Base-by-base conservation (phyloP, 37 sponge, comb jelly and placozoan genomes). In the Chondrilla cf. caribensis region DNA sequence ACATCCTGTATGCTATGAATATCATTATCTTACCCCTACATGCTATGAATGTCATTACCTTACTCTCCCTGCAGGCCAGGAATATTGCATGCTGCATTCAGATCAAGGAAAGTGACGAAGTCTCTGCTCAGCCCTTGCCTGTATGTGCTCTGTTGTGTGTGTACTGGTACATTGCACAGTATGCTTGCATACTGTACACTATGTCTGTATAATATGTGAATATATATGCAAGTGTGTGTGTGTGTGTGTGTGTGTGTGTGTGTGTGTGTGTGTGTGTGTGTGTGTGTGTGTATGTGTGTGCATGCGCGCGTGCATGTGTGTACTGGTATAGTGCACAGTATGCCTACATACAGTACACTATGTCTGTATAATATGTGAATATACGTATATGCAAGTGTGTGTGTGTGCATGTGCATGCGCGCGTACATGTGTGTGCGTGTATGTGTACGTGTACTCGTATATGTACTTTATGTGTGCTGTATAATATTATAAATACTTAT, bases 41-140 rank as follows among this genome's bases (percentile, higher is more conserved):
- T n/a, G n/a, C n/a, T n/a, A n/a, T n/a, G n/a, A n/a, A n/a, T n/a
- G n/a, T n/a, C n/a, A n/a, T 17, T 31, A 37, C 65, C 17, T 58
- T 26, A 38, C 81, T 80, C 3, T 26, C 26, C 39, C 47, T 14
- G 0, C 71, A 97, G 97, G 94, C 94, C 33, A 70, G 92, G 58
- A 97, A 97, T 70, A 87, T 97, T 7, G 42, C 89, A 9, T 91
- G 92, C 38, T 85, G 87, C 71, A 67, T 97, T 14, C 86, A 91
- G 77, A 70, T 97, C 82, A 89, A 86, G 60, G 92, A 89, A 32
- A 66, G 73, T 42, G 97, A 97, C 59, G 86, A 84, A n/a, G 40
- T 35, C 9, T 38, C 3, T 18, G 38, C 87, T 28, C 35, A 70
- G 8, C 80, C 92, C 17, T 83, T 94, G 9, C 79, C 86, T 32